Conservation (phyloP, 2,797 vertebrate genomes). For the Etheostoma perlongum region DNA sequence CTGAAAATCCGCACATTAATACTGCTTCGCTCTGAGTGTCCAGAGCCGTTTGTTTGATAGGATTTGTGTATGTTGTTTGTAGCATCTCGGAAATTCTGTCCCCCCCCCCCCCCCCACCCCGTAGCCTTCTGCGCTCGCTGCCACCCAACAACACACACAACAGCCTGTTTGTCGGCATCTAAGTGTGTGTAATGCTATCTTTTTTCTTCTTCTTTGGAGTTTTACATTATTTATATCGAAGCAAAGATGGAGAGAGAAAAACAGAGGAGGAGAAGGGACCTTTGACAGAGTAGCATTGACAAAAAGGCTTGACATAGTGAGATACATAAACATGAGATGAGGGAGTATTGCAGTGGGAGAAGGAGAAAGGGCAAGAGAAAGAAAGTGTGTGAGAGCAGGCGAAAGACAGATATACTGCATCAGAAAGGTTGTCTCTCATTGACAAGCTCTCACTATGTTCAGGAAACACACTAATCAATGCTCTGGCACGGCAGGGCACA, state of each 20-base stretch:
- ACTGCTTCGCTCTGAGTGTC: background rate
- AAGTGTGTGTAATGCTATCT: conserved; percentile 16
- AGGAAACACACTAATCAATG: conserved; percentile 69
- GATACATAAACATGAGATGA: conserved; percentile 81
- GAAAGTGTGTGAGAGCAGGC: conserved; percentile 21
- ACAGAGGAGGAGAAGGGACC: conserved; percentile 36
- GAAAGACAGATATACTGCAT: conserved; percentile 53
- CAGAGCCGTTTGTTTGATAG: conserved; percentile 23
- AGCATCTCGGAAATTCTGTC: conserved; percentile 33
- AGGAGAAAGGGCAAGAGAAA: conserved; percentile 7
- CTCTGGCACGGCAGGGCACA: conserved; percentile 30
- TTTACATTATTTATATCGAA: conserved; percentile 60
- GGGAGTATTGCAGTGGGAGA: conserved; percentile 58
- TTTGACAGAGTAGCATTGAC: conserved; percentile 56
- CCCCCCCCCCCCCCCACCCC: background rate
- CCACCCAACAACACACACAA: background rate
- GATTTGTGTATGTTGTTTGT: conserved; percentile 27
- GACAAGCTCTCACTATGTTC: conserved; percentile 70
- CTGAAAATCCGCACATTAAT: background rate
- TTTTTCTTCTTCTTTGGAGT: background rate
- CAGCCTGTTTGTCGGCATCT: background rate
- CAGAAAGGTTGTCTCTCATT: conserved; percentile 69
- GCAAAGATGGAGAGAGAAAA: conserved; percentile 35
- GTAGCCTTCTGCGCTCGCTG: background rate
- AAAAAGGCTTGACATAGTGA: conserved; percentile 50